phyloP scores from a whole-genome alignment of 1,140 invertebrate species.

The Ips typographus region DNA sequence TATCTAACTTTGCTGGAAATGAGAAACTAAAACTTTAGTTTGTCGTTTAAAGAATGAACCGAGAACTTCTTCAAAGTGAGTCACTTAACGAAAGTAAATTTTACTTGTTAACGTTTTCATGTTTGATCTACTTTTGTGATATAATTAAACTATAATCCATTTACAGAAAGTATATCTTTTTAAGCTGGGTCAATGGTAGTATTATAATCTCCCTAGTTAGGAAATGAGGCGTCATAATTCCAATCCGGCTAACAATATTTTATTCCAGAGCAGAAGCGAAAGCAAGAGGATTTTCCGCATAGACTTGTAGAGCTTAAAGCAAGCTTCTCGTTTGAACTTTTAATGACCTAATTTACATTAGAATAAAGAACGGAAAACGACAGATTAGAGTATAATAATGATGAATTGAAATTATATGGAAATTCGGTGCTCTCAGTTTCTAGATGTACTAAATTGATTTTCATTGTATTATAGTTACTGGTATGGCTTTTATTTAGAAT shows the following conservation, averaged over 20 bases:
- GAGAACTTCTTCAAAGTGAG: slow-evolving; percentile 7
- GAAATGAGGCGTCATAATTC: neutral
- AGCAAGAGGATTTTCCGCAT: slow-evolving; percentile 17
- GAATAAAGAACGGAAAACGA: slow-evolving; percentile 13
- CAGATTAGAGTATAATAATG: slow-evolving; percentile 23
- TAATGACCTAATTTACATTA: slow-evolving; percentile 32
- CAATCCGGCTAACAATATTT: slow-evolving; percentile 12
- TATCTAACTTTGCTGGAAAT: slow-evolving; percentile 15
- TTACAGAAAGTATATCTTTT: no score
- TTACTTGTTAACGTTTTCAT: neutral
- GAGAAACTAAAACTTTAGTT: slow-evolving; percentile 23
- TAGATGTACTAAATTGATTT: neutral
- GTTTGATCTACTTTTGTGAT: no score
- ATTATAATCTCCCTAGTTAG: no score
- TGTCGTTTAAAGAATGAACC: slow-evolving; percentile 13
- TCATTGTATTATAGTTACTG: no score
- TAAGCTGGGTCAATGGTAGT: no score
- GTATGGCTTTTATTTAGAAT: no score
- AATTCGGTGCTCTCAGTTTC: slow-evolving; percentile 52
- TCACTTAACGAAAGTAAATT: slow-evolving; percentile 3
- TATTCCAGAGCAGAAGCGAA: slow-evolving; percentile 3
- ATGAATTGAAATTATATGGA: slow-evolving; percentile 22
- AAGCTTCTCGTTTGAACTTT: slow-evolving; percentile 23
- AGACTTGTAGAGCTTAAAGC: slow-evolving; percentile 19
- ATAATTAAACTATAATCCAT: no score